These are phyloP conservation scores for Scophthalmus maximus DNA, from an alignment of 2,113 vertebrate species.

Conservation along the genomic window DNA sequence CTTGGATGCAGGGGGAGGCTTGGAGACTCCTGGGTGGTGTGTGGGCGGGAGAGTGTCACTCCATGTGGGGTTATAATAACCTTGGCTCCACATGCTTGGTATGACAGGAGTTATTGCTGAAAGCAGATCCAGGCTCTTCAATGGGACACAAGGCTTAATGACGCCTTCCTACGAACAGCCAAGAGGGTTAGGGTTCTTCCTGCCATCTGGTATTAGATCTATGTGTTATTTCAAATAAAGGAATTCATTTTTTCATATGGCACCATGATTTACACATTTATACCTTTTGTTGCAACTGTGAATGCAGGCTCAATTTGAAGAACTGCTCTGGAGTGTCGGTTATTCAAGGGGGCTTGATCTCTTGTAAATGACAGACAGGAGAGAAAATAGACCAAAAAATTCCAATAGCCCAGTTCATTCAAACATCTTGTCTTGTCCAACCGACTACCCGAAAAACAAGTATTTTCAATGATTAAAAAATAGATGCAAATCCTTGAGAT, in stretches of 20 bases:
- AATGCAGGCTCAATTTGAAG: neutral
- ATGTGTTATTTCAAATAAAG: conserved; percentile 44
- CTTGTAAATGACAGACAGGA: too few relatives aligned
- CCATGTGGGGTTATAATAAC: conserved; percentile 42
- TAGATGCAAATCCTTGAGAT: too few relatives aligned
- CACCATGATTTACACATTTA: conserved; percentile 20
- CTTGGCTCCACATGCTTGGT: conserved; percentile 26
- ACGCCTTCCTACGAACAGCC: conserved; percentile 8
- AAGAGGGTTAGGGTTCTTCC: conserved; percentile 28
- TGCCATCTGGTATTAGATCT: conserved; percentile 30
- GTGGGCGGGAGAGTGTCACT: conserved; percentile 28
- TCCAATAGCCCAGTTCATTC: neutral
- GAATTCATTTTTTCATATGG: conserved; percentile 22
- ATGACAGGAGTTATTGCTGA: conserved; percentile 12
- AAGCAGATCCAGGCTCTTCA: conserved; percentile 23
- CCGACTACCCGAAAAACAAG: too few relatives aligned
- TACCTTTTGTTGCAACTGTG: conserved; percentile 2
- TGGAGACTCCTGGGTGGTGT: conserved; percentile 32
- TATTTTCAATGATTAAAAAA: too few relatives aligned
- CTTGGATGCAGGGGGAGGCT: conserved; percentile 20
- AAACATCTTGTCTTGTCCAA: neutral
- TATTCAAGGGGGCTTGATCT: neutral
- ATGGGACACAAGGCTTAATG: conserved; percentile 14
- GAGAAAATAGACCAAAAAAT: too few relatives aligned
- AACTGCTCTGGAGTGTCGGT: too few relatives aligned